Conservation (phyloP, 1,140 invertebrate species). For the Caerostris extrusa region DNA sequence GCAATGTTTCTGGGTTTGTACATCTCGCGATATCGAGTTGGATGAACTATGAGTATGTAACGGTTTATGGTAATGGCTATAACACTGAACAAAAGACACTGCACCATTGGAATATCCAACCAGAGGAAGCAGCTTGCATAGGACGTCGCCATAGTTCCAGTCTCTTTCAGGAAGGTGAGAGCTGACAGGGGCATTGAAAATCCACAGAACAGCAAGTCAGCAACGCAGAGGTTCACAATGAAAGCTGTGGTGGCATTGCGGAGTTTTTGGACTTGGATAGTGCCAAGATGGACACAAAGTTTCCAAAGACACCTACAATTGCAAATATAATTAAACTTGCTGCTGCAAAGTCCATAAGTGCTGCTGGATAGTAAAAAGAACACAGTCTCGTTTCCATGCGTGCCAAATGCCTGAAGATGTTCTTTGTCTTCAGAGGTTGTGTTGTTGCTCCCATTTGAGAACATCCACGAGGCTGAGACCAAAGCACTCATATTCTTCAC, state of each 20-base stretch:
- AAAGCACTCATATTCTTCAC: background rate
- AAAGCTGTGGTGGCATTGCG: conserved; percentile 93
- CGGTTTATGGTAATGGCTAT: conserved; percentile 93
- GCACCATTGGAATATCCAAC: conserved; percentile 95
- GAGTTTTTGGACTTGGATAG: conserved; percentile 81
- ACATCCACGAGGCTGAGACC: background rate
- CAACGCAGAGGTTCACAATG: conserved; percentile 91
- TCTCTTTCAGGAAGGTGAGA: conserved; percentile 87
- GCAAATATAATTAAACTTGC: conserved; percentile 90
- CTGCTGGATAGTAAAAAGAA: conserved; percentile 88
- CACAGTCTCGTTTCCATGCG: conserved; percentile 80
- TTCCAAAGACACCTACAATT: conserved; percentile 78
- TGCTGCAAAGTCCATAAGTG: conserved; percentile 87
- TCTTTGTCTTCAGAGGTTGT: background rate
- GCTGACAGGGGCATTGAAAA: conserved; percentile 91
- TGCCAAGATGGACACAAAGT: conserved; percentile 77
- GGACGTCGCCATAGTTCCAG: conserved; percentile 89
- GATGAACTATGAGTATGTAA: conserved; percentile 93
- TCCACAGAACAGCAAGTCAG: conserved; percentile 91
- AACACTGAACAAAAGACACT: conserved; percentile 92
- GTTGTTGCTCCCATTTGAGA: background rate
- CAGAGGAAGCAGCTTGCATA: conserved; percentile 92
- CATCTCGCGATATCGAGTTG: conserved; percentile 83
- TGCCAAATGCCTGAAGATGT: background rate
- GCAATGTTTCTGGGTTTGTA: conserved; percentile 74